Percentiles rank a stretch among this genome's conserved stretches.
Evolutionary conservation across 2,888 invertebrate genomes (phyloP).

Genomic region (Cantharis rustica): DNA sequence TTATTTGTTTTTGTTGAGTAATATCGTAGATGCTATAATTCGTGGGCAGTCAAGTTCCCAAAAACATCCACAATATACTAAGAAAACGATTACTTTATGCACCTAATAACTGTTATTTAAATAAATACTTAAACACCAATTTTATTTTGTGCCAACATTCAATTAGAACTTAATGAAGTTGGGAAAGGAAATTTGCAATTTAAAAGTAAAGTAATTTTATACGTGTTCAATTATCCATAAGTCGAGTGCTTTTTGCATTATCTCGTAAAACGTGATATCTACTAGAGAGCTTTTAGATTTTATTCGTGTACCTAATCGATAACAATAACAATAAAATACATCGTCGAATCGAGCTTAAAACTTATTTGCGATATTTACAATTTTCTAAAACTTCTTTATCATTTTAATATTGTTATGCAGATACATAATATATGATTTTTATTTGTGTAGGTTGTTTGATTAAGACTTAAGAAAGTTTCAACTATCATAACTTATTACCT

Average conservation of each 20-base stretch:
- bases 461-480: neutral
- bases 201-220: constrained; percentile 23
- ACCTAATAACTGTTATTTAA: neutral
- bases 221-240: constrained; percentile 26
- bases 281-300: constrained; percentile 6
- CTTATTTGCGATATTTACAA: neutral
- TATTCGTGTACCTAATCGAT: constrained; percentile 12
- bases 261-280: constrained; percentile 4
- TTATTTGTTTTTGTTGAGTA: constrained; percentile 24
- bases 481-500: too few relatives aligned
- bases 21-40: neutral
- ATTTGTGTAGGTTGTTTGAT: neutral
- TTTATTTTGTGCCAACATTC: constrained; percentile 4
- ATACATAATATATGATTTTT: too few relatives aligned
- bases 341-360: neutral
- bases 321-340: constrained; percentile 6
- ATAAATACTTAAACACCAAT: neutral
- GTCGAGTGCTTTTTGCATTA: constrained; percentile 17
- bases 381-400: neutral
- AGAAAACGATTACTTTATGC: constrained; percentile 12
- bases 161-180: neutral
- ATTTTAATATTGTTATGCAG: neutral
- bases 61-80: constrained; percentile 10
- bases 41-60: neutral
- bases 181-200: constrained; percentile 13